These are phyloP conservation scores for Coracopsis vasa DNA, from an alignment of 2,113 vertebrate genomes.

Conservation along the genomic window DNA sequence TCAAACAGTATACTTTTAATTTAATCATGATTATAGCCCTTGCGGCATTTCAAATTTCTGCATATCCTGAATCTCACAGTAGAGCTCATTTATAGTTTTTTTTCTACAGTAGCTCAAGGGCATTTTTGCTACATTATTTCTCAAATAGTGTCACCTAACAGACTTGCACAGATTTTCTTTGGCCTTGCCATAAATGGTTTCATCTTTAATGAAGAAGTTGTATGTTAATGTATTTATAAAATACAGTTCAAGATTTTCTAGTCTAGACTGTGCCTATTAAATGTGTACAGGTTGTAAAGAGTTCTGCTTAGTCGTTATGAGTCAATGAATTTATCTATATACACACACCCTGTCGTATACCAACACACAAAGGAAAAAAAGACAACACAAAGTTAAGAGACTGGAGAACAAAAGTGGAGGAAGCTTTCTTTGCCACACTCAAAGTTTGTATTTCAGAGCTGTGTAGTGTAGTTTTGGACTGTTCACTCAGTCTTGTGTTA, in stretches of 20 bases:
- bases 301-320: neutral
- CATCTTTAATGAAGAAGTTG: conserved; percentile 4
- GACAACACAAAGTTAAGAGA: neutral
- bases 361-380: neutral
- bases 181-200: neutral
- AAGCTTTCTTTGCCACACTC: neutral
- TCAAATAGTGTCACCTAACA: neutral
- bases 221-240: neutral
- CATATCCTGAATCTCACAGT: neutral
- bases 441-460: neutral
- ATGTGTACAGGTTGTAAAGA: neutral
- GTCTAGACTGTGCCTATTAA: neutral
- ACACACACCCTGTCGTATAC: rapidly evolving
- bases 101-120: neutral
- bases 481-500: neutral
- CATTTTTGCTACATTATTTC: neutral
- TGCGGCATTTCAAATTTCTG: neutral
- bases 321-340: neutral
- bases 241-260: neutral
- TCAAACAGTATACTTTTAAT: neutral
- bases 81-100: neutral
- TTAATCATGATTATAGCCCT: neutral
- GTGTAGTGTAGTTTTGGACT: rapidly evolving
- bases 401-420: neutral
- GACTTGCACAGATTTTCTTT: neutral